Evolutionary conservation across 2,888 invertebrate genomes (phyloP).

Genomic region (Dasysyrphus albostriatus): DNA sequence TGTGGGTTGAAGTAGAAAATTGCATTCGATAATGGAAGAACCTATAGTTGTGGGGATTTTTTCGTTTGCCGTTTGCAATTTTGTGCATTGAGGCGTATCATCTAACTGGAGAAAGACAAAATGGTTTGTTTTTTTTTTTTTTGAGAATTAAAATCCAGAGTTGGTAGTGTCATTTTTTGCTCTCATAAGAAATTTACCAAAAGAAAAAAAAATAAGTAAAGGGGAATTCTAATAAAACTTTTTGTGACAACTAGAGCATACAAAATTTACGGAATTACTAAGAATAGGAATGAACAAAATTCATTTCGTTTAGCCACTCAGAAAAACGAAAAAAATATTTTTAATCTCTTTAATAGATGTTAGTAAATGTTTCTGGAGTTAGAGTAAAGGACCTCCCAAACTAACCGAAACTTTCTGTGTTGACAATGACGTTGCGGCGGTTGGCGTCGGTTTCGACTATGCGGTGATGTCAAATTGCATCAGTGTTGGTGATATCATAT

Average conservation of each 20-base stretch:
- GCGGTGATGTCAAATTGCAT: no score
- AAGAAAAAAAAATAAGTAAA: slow-evolving; percentile 10
- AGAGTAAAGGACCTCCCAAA: no score
- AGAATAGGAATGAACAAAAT: background rate
- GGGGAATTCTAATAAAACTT: slow-evolving; percentile 4
- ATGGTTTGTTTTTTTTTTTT: background rate
- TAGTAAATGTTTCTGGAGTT: background rate
- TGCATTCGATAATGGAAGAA: slow-evolving; percentile 43
- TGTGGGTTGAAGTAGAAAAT: slow-evolving; percentile 58
- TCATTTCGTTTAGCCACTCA: background rate
- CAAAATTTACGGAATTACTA: slow-evolving; percentile 1
- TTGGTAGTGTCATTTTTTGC: background rate
- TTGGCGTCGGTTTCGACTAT: no score
- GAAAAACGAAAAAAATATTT: background rate
- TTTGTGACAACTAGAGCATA: slow-evolving; percentile 14
- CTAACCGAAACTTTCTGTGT: no score
- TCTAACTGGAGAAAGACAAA: slow-evolving; percentile 7
- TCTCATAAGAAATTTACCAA: background rate
- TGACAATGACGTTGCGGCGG: no score
- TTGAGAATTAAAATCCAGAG: background rate
- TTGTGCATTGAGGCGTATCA: slow-evolving; percentile 13
- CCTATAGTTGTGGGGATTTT: background rate
- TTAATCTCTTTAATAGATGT: slow-evolving; percentile 13
- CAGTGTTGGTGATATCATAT: no score
- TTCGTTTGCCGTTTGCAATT: slow-evolving; percentile 29